A percentile compares a stretch with the other conserved stretches of the same genome.
phyloP scores from a whole-genome alignment of 2,888 invertebrate species.

The Patella caerulea region DNA sequence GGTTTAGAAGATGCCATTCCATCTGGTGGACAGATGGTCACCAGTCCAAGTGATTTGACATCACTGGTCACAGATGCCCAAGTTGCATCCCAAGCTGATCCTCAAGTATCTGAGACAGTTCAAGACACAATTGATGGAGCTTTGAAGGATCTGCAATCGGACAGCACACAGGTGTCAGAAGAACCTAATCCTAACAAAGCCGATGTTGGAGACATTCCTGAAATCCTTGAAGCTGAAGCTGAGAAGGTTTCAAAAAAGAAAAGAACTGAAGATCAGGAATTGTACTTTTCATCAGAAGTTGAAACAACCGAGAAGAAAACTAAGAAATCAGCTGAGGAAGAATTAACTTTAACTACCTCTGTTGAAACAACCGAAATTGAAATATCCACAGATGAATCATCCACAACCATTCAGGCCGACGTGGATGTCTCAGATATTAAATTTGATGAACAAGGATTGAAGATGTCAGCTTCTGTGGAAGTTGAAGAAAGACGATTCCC shows the following conservation, averaged over 20 bases:
- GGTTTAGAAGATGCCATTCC: background rate
- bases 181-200: slow-evolving; percentile 1
- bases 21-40: background rate
- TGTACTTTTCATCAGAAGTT: background rate
- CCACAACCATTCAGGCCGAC: background rate
- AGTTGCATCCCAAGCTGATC: background rate
- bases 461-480: background rate
- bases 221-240: slow-evolving; percentile 16
- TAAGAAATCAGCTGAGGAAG: slow-evolving; percentile 14
- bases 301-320: background rate
- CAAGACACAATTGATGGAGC: background rate
- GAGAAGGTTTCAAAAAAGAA: background rate
- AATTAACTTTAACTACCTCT: slow-evolving; percentile 5
- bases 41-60: slow-evolving; percentile 7
- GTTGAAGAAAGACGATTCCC: slow-evolving; percentile 9
- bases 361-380: slow-evolving; percentile 17
- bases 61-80: background rate
- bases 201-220: background rate
- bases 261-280: background rate
- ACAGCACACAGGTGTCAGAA: background rate
- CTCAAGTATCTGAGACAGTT: background rate
- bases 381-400: background rate
- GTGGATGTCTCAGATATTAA: slow-evolving; percentile 7
- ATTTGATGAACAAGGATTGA: slow-evolving; percentile 11
- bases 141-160: slow-evolving; percentile 2